A percentile compares a stretch with the other conserved stretches of the same genome.
Conservation (phyloP, 2,797 vertebrate species). For the Falco columbarius region DNA sequence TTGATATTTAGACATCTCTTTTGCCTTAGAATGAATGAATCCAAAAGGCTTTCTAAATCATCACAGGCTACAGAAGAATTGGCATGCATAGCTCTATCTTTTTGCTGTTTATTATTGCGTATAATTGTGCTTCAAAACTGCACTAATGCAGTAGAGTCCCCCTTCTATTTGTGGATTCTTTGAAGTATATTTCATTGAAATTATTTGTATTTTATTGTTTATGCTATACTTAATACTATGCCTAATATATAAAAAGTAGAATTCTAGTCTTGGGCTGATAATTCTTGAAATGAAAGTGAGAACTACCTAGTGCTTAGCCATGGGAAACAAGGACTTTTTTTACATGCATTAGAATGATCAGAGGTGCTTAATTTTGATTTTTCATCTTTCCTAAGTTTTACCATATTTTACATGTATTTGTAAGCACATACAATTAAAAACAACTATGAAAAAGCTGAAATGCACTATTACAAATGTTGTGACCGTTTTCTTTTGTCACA, state of each 20-base stretch:
- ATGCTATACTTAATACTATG: neutral
- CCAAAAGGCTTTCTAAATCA: neutral
- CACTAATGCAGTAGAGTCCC: neutral
- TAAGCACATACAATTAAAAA: neutral
- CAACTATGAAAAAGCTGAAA: neutral
- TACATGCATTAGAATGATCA: neutral
- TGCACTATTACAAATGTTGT: neutral
- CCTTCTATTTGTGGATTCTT: neutral
- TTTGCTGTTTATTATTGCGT: neutral
- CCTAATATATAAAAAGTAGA: neutral
- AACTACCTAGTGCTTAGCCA: neutral
- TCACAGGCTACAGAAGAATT: neutral
- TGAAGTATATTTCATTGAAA: neutral
- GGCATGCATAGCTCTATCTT: neutral
- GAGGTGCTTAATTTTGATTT: neutral
- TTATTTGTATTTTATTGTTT: neutral
- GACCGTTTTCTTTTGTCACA: neutral
- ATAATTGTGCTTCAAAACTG: neutral
- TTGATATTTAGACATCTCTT: neutral
- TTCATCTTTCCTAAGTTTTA: neutral
- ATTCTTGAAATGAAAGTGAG: neutral
- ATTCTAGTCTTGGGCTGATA: neutral
- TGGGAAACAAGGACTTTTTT: neutral
- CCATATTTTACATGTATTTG: neutral
- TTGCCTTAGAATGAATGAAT: neutral